Evolutionary conservation across 1,140 invertebrate species (phyloP).

Genomic region (Arion vulgaris): DNA sequence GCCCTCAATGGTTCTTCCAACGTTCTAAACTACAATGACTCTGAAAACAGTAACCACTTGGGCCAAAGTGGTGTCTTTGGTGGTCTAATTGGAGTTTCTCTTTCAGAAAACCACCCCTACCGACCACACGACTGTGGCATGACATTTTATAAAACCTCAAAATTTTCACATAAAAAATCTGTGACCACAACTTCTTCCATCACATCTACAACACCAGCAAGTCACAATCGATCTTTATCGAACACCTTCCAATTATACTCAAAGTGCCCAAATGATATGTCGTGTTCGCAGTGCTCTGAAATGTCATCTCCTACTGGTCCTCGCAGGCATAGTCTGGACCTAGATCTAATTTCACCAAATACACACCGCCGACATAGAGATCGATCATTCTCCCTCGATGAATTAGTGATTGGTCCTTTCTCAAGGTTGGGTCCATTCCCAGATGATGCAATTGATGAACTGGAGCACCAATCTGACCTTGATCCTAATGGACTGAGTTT

Average conservation of each 20-base stretch:
- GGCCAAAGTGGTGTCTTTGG: neutral
- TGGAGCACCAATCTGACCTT: neutral
- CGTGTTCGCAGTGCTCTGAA: neutral
- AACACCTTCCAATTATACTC: neutral
- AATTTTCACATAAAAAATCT: neutral
- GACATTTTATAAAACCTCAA: conserved; percentile 4
- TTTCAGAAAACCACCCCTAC: conserved; percentile 23
- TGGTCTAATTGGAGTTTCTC: neutral
- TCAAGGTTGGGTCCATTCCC: neutral
- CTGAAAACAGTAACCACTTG: neutral
- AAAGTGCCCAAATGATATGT: neutral
- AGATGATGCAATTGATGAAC: neutral
- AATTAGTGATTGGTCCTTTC: neutral
- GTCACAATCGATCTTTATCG: neutral
- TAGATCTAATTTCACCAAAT: neutral
- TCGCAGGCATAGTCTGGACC: conserved; percentile 18
- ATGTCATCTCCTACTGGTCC: neutral
- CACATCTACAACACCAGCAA: neutral
- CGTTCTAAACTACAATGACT: neutral
- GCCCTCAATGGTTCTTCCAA: conserved; percentile 22
- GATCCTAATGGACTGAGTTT: neutral
- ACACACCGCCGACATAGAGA: neutral
- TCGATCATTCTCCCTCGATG: neutral
- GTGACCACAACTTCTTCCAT: neutral
- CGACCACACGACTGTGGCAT: conserved; percentile 10